These are phyloP conservation scores for Engraulis encrasicolus DNA, from an alignment of 2,113 vertebrate genomes.

Conservation along the genomic window DNA sequence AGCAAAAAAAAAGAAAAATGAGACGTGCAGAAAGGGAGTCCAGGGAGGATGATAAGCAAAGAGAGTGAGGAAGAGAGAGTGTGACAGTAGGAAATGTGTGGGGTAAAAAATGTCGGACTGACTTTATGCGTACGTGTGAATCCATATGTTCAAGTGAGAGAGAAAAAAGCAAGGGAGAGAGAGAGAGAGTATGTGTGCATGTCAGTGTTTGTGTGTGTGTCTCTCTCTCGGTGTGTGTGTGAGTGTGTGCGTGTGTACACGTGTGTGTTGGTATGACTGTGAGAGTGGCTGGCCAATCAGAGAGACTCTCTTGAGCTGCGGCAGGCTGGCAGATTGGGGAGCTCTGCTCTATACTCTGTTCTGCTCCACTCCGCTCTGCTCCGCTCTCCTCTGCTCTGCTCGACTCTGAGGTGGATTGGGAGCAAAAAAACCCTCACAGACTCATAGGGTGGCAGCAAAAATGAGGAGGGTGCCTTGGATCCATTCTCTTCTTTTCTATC, in stretches of 20 bases:
- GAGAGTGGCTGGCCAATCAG: slow-evolving; percentile 43
- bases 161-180: neutral
- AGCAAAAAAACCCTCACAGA: slow-evolving; percentile 33
- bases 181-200: too few relatives aligned
- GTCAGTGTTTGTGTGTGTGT: neutral
- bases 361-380: slow-evolving; percentile 44
- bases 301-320: slow-evolving; percentile 41
- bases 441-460: slow-evolving; percentile 20
- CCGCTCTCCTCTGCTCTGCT: too few relatives aligned
- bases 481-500: slow-evolving; percentile 14
- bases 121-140: slow-evolving; percentile 25
- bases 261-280: too few relatives aligned
- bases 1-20: slow-evolving; percentile 27
- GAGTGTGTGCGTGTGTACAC: slow-evolving; percentile 34
- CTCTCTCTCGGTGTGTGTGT: slow-evolving; percentile 22
- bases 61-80: slow-evolving; percentile 2
- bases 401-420: slow-evolving; percentile 40
- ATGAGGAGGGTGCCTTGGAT: slow-evolving; percentile 31
- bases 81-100: slow-evolving; percentile 37
- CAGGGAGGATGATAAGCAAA: neutral
- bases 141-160: neutral
- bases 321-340: slow-evolving; percentile 52
- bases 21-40: slow-evolving; percentile 14
- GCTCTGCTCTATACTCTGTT: too few relatives aligned
- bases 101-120: slow-evolving; percentile 36